A percentile compares a stretch with the other conserved stretches of the same genome.
Evolutionary conservation across 2,888 invertebrate species (phyloP).

Genomic region (Drosophila eohydei): DNA sequence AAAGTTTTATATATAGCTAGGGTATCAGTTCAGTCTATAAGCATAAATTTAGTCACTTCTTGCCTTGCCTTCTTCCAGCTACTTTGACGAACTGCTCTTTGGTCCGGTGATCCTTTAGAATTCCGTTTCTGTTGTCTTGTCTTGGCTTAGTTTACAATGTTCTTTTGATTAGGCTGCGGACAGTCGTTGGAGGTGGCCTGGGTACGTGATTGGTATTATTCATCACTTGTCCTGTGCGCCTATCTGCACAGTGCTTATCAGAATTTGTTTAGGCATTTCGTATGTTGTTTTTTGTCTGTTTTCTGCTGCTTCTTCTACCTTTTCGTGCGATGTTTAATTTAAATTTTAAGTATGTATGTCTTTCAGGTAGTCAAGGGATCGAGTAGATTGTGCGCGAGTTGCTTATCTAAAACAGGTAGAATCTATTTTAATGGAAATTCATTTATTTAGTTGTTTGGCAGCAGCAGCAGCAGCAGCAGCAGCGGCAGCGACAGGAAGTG

Average conservation of each 20-base stretch:
- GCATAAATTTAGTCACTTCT: not conserved
- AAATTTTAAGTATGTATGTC: slow-evolving; percentile 77
- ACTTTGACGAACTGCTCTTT: slow-evolving; percentile 35
- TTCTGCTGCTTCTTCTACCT: slow-evolving; percentile 9
- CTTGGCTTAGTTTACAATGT: slow-evolving; percentile 76
- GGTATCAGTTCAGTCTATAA: slow-evolving; percentile 22
- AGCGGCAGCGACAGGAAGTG: slow-evolving; percentile 38
- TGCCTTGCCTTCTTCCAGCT: not conserved
- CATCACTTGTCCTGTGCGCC: slow-evolving; percentile 71
- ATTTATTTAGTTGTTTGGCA: slow-evolving; percentile 62
- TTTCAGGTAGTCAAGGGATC: slow-evolving; percentile 55
- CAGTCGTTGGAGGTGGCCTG: slow-evolving; percentile 48
- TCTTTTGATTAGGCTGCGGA: slow-evolving; percentile 68
- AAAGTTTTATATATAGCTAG: not conserved
- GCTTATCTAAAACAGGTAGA: slow-evolving; percentile 71
- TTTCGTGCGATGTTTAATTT: slow-evolving; percentile 66
- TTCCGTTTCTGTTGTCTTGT: slow-evolving; percentile 45
- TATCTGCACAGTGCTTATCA: slow-evolving; percentile 64
- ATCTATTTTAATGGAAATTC: slow-evolving; percentile 57
- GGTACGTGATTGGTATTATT: slow-evolving; percentile 82
- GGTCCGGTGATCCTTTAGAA: slow-evolving; percentile 67
- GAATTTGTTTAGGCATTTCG: slow-evolving; percentile 72
- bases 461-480: slow-evolving; percentile 22
- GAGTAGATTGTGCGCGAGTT: slow-evolving; percentile 23
- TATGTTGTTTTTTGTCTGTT: slow-evolving; percentile 1